These are phyloP conservation scores for Struthidea cinerea DNA, from an alignment of 2,113 vertebrate species.

Conservation along the genomic window DNA sequence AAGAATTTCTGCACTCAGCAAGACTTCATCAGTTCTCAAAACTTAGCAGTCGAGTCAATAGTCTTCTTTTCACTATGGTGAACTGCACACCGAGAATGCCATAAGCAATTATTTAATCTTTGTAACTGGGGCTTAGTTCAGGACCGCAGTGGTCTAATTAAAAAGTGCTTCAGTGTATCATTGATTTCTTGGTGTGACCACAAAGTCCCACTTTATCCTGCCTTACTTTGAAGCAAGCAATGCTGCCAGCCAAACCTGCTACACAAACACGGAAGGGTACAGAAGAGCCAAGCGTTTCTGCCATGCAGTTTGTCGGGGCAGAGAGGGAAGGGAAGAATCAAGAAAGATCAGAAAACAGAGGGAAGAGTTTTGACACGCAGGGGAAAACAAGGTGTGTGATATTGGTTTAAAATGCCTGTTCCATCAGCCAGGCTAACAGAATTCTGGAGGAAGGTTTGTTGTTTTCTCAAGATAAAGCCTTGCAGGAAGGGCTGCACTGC, in stretches of 20 bases:
- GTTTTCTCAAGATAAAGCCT: neutral
- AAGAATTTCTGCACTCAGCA: slow-evolving; percentile 40
- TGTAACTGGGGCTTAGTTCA: neutral
- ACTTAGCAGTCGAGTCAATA: slow-evolving; percentile 42
- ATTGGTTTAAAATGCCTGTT: neutral
- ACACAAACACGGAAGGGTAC: neutral
- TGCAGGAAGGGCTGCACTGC: neutral
- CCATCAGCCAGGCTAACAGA: neutral
- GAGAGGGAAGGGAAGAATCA: neutral
- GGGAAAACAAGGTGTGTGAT: neutral
- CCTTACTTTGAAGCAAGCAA: neutral
- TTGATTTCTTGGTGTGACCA: slow-evolving; percentile 50
- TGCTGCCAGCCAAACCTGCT: neutral
- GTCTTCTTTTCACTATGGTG: slow-evolving; percentile 13
- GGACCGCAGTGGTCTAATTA: slow-evolving; percentile 33
- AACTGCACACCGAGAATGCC: neutral
- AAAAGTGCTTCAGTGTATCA: slow-evolving; percentile 37
- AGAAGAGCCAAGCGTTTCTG: neutral
- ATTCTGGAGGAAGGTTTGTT: neutral
- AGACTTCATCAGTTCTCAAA: slow-evolving; percentile 29
- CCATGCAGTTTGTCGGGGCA: neutral
- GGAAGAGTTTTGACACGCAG: accelerated
- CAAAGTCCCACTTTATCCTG: neutral
- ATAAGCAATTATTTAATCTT: slow-evolving; percentile 57
- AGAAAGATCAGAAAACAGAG: neutral